Conservation (phyloP, 2,888 invertebrate species). For the Pandemis heparana region DNA sequence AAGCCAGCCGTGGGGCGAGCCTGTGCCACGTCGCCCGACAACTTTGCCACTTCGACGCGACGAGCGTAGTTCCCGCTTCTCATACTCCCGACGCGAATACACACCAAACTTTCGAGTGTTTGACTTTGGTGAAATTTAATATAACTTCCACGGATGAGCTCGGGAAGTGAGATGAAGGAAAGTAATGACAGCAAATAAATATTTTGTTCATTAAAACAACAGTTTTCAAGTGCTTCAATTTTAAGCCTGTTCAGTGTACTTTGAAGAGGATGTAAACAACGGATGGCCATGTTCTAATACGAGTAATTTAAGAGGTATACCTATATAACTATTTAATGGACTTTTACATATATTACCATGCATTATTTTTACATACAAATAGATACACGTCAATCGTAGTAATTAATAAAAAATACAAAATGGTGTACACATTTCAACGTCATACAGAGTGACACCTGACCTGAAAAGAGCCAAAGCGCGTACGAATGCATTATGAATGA, state of each 20-base stretch:
- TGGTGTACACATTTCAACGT: not conserved
- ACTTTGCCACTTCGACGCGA: constrained; percentile 64
- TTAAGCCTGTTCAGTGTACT: constrained; percentile 67
- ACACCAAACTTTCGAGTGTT: constrained; percentile 62
- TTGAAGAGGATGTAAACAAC: constrained; percentile 60
- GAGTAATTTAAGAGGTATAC: constrained; percentile 24
- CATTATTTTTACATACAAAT: not conserved
- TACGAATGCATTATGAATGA: not conserved
- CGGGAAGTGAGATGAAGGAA: constrained; percentile 56
- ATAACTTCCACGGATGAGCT: constrained; percentile 60
- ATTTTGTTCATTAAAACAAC: constrained; percentile 58
- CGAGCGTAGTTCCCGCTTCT: constrained; percentile 60
- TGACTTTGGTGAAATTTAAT: constrained; percentile 63
- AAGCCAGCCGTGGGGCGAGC: constrained; percentile 51
- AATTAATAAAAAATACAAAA: not conserved
- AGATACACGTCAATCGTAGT: not conserved
- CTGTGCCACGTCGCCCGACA: constrained; percentile 64
- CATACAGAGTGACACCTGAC: not conserved
- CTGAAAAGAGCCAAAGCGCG: not conserved
- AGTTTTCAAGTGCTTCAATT: constrained; percentile 57
- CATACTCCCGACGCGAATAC: constrained; percentile 52
- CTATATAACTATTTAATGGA: not conserved
- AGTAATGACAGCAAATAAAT: constrained; percentile 58
- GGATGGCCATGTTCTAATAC: constrained; percentile 23
- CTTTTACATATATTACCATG: not conserved